Evolutionary conservation across 2,797 vertebrate species (phyloP), one percentile per base, ranked within the genome.

Genomic region (Dallia pectoralis): DNA sequence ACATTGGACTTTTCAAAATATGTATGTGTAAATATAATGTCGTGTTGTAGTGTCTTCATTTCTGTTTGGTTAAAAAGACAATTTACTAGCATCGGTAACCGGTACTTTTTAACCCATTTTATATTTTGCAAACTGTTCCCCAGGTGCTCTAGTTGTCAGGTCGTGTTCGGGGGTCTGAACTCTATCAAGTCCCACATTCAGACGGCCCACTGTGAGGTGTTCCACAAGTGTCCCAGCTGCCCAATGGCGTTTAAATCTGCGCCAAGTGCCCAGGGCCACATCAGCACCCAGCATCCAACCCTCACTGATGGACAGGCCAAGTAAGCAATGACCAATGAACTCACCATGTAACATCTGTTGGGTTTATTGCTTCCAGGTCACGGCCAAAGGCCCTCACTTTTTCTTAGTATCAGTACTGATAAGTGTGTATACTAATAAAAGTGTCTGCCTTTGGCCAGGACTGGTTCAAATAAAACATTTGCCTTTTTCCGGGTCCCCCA

Each of bases 171-270:
- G 0, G 96, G 97, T 0, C 90, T 96, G 51, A 98, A 95, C 79
- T 97, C 97, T 0, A 96, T 99, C 76, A 99, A 99, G 78, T 95
- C 95, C 51, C 97, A 99, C 91, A 98, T 99, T 87, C 97, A 99
- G 84, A 93, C 96, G 0, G 94, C 95, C 0, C 97, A 99, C 85
- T 99, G 97, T 7, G 97, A 99, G 82, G 93, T 97, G 74, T 99
- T 99, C 87, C 96, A 99, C 81, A 99, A 99, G 87, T 99, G 97
- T 79, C 97, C 97, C 75, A 95, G 93, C 80, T 99, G 97, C 72
- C 97, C 97, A 77, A 99, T 99, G 97, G 97, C 97, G 1, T 99
- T 99, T 87, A 99, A 99, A 77, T 98, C 96, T 0, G 93, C 93
- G 0, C 94, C 96, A 77, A 96, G 96, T 47, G 95, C 95, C 61